These are phyloP conservation scores for Benitochromis conjunctus DNA, from an alignment of 2,113 vertebrate species.

Conservation along the genomic window DNA sequence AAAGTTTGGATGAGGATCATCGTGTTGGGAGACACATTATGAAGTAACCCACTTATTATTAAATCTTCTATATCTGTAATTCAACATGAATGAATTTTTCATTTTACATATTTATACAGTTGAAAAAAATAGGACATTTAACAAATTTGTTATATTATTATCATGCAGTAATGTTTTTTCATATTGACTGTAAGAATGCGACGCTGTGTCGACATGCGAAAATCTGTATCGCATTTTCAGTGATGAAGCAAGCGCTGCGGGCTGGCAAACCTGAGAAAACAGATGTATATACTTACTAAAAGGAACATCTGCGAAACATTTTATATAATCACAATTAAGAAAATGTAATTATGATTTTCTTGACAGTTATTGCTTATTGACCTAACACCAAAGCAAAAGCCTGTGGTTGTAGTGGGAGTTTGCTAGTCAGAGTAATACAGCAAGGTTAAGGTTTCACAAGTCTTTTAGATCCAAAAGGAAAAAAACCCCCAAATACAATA, in stretches of 20 bases:
- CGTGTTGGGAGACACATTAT: not conserved
- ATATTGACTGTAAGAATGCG: not conserved
- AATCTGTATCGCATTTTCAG: not conserved
- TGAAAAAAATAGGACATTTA: not conserved
- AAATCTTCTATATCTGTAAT: too few species aligned
- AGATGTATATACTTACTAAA: not conserved
- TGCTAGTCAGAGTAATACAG: not conserved
- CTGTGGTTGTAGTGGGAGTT: not conserved
- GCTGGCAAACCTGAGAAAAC: not conserved
- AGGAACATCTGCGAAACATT: not conserved
- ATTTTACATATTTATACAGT: too few species aligned
- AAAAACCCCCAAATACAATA: not conserved
- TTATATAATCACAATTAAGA: not conserved
- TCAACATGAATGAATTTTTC: too few species aligned
- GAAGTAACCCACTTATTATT: accelerated
- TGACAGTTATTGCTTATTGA: not conserved
- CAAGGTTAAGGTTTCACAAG: not conserved
- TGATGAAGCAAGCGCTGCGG: not conserved
- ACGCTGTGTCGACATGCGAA: not conserved
- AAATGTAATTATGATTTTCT: not conserved
- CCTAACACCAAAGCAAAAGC: not conserved
- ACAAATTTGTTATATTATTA: not conserved
- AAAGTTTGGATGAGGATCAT: not conserved
- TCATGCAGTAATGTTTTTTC: not conserved
- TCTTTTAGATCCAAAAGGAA: not conserved